A percentile compares a stretch with the other conserved stretches of the same genome.
Conservation (phyloP, 1,140 invertebrate genomes). For the Lordiphosa clarofinis region DNA sequence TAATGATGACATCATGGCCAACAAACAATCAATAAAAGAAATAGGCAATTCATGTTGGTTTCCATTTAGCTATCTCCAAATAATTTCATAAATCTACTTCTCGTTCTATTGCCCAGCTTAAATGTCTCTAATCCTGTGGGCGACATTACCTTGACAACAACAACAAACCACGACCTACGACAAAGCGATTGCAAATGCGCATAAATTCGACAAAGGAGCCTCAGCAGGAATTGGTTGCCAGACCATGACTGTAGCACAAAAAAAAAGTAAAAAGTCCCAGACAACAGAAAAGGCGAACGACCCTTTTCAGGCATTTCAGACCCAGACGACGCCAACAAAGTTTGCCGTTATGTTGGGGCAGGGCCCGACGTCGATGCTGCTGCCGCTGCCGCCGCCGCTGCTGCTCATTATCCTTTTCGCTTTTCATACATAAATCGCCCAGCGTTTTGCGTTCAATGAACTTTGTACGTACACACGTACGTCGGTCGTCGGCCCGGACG, state of each 20-base stretch:
- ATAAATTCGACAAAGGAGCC: constrained; percentile 61
- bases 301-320: constrained; percentile 67
- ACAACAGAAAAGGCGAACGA: constrained; percentile 79
- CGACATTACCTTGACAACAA: constrained; percentile 70
- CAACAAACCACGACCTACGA: constrained; percentile 75
- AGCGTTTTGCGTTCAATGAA: constrained; percentile 66
- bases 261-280: constrained; percentile 69
- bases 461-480: constrained; percentile 58
- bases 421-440: constrained; percentile 78
- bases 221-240: constrained; percentile 27
- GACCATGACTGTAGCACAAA: constrained; percentile 43
- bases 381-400: constrained; percentile 13
- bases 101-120: constrained; percentile 6
- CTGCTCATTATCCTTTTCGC: constrained; percentile 78
- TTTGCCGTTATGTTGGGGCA: constrained; percentile 57
- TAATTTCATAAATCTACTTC: background rate
- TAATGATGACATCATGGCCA: constrained; percentile 57
- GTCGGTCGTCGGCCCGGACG: constrained; percentile 65
- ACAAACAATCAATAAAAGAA: constrained; percentile 8
- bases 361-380: constrained; percentile 37
- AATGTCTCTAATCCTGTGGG: constrained; percentile 61
- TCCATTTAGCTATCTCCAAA: constrained; percentile 15
- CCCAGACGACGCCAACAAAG: constrained; percentile 65
- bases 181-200: constrained; percentile 76
- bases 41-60: constrained; percentile 5